A percentile compares a stretch with the other conserved stretches of the same genome.
Conservation (phyloP, 2,888 invertebrate species). For the Cephus rjabovi region DNA sequence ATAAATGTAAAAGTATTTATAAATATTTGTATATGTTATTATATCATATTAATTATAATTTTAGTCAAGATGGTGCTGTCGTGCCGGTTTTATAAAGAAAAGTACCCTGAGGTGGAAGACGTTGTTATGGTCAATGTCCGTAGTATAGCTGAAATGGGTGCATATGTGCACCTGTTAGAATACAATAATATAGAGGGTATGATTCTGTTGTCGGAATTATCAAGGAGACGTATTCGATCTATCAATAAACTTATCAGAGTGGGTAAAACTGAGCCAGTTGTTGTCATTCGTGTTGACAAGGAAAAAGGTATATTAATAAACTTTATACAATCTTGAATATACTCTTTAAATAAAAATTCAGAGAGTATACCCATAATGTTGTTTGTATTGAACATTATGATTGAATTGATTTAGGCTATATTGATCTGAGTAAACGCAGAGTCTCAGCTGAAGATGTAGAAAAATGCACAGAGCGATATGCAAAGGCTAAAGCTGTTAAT, state of each 20-base stretch:
- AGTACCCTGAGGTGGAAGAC: slow-evolving; percentile 98
- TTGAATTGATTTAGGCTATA: slow-evolving; percentile 79
- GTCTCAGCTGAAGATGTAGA: slow-evolving; percentile 98
- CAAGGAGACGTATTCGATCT: slow-evolving; percentile 97
- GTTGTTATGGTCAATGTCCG: slow-evolving; percentile 99
- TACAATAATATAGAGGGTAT: slow-evolving; percentile 99
- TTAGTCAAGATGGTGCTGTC: slow-evolving; percentile 82
- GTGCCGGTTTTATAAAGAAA: slow-evolving; percentile 97
- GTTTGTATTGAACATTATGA: not conserved
- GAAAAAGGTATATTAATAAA: slow-evolving; percentile 83
- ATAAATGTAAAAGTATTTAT: not conserved
- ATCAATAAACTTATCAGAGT: slow-evolving; percentile 99
- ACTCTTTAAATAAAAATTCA: not conserved
- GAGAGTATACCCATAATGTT: not conserved
- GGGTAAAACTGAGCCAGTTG: slow-evolving; percentile 98
- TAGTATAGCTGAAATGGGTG: slow-evolving; percentile 99
- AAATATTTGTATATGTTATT: not conserved
- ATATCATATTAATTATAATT: slow-evolving; percentile 8
- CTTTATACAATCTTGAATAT: not conserved
- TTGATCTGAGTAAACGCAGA: slow-evolving; percentile 98
- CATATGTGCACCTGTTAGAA: slow-evolving; percentile 96
- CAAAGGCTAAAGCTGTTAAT: slow-evolving; percentile 98
- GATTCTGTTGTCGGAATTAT: slow-evolving; percentile 98
- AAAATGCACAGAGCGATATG: slow-evolving; percentile 98
- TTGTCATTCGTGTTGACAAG: slow-evolving; percentile 99